A percentile compares a stretch with the other conserved stretches of the same genome.
These are phyloP conservation scores for Synanthedon tipuliformis DNA, from an alignment of 2,888 invertebrate species.

Conservation along the genomic window DNA sequence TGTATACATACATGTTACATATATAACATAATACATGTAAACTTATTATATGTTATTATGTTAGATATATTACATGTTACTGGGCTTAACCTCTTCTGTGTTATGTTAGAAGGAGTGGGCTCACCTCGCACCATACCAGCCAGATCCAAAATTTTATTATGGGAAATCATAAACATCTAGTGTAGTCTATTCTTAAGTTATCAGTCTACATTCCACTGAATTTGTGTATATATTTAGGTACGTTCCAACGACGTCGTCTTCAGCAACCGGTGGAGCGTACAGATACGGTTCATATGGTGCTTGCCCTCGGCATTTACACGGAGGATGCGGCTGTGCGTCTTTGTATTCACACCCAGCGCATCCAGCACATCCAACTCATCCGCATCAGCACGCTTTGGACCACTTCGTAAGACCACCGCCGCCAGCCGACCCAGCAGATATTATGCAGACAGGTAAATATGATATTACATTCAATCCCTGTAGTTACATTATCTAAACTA, in stretches of 20 bases:
- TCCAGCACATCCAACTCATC: slow-evolving; percentile 62
- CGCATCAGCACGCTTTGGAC: slow-evolving; percentile 68
- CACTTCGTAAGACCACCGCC: slow-evolving; percentile 65
- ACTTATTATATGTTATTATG: too few relatives aligned
- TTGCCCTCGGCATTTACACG: slow-evolving; percentile 81
- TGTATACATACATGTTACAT: too few relatives aligned
- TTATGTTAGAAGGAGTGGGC: too few relatives aligned
- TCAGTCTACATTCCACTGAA: too few relatives aligned
- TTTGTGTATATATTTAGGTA: slow-evolving; percentile 57
- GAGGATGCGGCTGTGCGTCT: slow-evolving; percentile 76
- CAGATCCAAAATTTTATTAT: too few relatives aligned
- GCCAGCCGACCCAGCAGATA: slow-evolving; percentile 60
- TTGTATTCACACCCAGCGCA: slow-evolving; percentile 64
- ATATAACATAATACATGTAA: too few relatives aligned
- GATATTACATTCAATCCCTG: not conserved
- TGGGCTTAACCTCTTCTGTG: too few relatives aligned
- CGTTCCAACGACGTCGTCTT: slow-evolving; percentile 64
- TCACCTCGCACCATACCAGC: too few relatives aligned
- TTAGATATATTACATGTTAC: too few relatives aligned
- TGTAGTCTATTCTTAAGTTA: too few relatives aligned
- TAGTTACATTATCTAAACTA: not conserved
- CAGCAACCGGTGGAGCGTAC: slow-evolving; percentile 51
- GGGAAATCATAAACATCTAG: too few relatives aligned
- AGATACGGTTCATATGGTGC: slow-evolving; percentile 70
- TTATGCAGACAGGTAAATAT: slow-evolving; percentile 56